A percentile compares a stretch with the other conserved stretches of the same genome.
These are phyloP conservation scores for Endotricha flammealis DNA, from an alignment of 2,888 invertebrate species.

Conservation along the genomic window DNA sequence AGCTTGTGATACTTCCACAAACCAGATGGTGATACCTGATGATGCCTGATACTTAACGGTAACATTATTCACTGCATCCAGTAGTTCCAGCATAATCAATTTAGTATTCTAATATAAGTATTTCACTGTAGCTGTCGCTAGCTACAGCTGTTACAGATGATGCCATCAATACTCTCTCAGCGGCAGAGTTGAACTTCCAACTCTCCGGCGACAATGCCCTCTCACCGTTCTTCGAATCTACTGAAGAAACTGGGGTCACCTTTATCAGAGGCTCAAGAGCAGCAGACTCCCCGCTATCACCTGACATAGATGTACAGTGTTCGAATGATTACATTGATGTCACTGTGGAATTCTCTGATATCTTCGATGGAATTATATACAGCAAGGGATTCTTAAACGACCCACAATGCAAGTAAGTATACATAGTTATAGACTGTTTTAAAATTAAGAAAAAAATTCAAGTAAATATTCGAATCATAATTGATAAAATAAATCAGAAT, in stretches of 20 bases:
- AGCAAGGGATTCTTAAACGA: conserved; percentile 83
- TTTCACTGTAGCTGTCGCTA: conserved; percentile 64
- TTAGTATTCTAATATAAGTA: neutral
- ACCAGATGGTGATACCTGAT: no score
- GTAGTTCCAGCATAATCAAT: no score
- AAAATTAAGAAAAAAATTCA: no score
- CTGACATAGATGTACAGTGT: conserved; percentile 82
- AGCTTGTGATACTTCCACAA: no score
- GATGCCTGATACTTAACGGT: no score
- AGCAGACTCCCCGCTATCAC: conserved; percentile 65
- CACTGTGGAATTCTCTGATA: conserved; percentile 80
- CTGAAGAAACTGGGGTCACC: conserved; percentile 59
- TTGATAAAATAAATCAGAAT: no score
- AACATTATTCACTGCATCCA: no score
- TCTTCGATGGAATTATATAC: conserved; percentile 83
- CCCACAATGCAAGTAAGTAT: conserved; percentile 82
- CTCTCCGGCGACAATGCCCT: conserved; percentile 57
- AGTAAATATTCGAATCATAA: no score
- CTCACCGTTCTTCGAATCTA: conserved; percentile 57
- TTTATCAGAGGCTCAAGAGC: conserved; percentile 70
- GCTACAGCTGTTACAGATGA: conserved; percentile 74
- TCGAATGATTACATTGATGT: conserved; percentile 77
- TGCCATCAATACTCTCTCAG: conserved; percentile 48
- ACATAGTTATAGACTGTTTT: no score
- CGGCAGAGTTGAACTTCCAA: conserved; percentile 63